Base-by-base conservation (phyloP, 2,113 vertebrate genomes). In the Sceloporus tristichus region DNA sequence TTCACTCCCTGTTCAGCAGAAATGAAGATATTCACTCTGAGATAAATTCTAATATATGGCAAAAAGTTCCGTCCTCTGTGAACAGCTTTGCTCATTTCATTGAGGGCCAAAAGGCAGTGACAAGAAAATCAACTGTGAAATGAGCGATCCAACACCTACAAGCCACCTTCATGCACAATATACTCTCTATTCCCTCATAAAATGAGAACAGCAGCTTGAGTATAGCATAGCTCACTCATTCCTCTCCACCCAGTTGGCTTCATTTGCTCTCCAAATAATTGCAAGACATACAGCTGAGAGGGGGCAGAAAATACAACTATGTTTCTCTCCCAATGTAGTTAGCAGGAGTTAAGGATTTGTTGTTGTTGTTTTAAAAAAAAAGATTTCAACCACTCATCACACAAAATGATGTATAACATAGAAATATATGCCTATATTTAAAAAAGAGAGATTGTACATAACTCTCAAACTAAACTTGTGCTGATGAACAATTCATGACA, bases 121-220 rank as follows among this genome's bases (percentile, higher is more conserved):
- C 81, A 77, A 77, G 73, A 78, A 78, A 77, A 70, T 77, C 73
- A 88, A 77, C 21, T 77, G 74, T 88, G 80, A 88, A 83, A 83
- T 54, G 80, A 84, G 23, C 42, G 74, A 74, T 68, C 81, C 42
- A 83, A 88, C 62, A 84, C 62, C 74, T 77, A 56, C 81, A 78
- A 88, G 80, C 80, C 87, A 84, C 42, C 87, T 88, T 88, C 80
- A 88, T 78, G 81, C 73, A 78, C 81, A 84, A 84, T 83, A 88
- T 82, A 88, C 73, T 88, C 87, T 88, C 59, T 70, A 83, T 88
- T 84, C 62, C 65, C 62, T 83, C 59, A 56, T 88, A 88, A 84
- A 88, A 70, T 77, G 81, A 54, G n/a, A 70, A 66, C n/a, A 29
- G 65, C 59, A 42, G 42, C 34, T 78, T 78, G 29, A 48, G 74